phyloP scores from a whole-genome alignment of 2,797 vertebrate genomes.

The Pipistrellus pipistrellus region DNA sequence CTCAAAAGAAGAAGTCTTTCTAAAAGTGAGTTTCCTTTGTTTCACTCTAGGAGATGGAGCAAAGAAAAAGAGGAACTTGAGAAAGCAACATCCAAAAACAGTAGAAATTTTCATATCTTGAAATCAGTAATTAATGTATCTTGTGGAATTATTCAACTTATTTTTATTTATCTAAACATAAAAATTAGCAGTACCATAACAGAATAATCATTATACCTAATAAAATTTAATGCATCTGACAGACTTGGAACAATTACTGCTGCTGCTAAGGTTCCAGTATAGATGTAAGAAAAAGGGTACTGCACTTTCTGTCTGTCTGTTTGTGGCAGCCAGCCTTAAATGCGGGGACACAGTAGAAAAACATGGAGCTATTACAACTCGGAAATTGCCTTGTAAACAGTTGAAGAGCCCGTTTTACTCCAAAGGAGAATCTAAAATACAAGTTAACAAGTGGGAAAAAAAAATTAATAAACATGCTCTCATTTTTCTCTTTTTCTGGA shows the following conservation, averaged over 20 bases:
- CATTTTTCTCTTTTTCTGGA: neutral
- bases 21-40: conserved; percentile 45
- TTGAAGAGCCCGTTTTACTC: neutral
- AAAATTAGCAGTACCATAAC: neutral
- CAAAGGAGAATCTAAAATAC: neutral
- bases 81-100: conserved; percentile 42
- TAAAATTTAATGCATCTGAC: neutral
- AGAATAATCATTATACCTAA: neutral
- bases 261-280: neutral
- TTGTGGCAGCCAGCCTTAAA: neutral
- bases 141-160: conserved; percentile 36
- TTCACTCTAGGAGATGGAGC: neutral
- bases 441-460: neutral
- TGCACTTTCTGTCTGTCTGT: neutral
- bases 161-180: conserved; percentile 21
- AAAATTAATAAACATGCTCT: neutral
- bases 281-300: neutral
- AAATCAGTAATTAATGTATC: neutral
- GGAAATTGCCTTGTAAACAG: neutral
- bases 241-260: neutral
- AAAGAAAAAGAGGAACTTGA: conserved; percentile 70
- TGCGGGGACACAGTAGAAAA: neutral
- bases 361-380: neutral
- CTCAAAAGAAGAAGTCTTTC: conserved; percentile 68
- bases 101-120: neutral